These are phyloP conservation scores for Hemichromis elongatus DNA, from an alignment of 2,113 vertebrate species.

Conservation along the genomic window DNA sequence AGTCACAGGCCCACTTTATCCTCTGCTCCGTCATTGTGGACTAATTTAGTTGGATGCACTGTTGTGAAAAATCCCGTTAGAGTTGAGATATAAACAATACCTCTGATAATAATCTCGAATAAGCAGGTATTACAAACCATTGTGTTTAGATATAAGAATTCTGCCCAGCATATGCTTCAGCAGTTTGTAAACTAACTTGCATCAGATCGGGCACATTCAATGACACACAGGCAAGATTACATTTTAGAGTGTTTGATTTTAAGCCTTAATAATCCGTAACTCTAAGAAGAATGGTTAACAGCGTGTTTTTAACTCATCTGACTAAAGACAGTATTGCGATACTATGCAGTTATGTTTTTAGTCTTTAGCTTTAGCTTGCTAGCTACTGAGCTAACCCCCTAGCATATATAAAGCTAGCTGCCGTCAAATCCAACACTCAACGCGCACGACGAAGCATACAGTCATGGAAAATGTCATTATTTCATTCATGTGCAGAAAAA, in stretches of 20 bases:
- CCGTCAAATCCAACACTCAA: background rate
- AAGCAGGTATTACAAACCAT: background rate
- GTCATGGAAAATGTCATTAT: background rate
- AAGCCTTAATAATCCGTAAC: background rate
- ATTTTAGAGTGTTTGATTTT: background rate
- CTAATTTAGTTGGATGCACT: slow-evolving; percentile 41
- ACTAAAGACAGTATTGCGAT: background rate
- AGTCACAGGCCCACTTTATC: slow-evolving; percentile 92
- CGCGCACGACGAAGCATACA: background rate
- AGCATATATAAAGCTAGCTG: background rate
- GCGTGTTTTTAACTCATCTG: background rate
- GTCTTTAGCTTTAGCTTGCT: slow-evolving; percentile 6
- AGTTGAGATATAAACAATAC: background rate
- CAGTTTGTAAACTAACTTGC: background rate
- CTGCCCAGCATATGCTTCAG: background rate
- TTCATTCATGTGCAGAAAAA: background rate
- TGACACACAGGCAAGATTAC: background rate
- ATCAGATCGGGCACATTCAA: background rate
- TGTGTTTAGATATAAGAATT: background rate
- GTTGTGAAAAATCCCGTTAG: background rate
- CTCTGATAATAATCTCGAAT: background rate
- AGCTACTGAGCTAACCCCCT: slow-evolving; percentile 15
- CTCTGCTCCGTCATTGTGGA: slow-evolving; percentile 90
- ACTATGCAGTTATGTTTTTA: background rate
- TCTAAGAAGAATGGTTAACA: background rate